Conservation (phyloP, 35 echinoderm and acorn worm genomes). For the Antedon bifida region DNA sequence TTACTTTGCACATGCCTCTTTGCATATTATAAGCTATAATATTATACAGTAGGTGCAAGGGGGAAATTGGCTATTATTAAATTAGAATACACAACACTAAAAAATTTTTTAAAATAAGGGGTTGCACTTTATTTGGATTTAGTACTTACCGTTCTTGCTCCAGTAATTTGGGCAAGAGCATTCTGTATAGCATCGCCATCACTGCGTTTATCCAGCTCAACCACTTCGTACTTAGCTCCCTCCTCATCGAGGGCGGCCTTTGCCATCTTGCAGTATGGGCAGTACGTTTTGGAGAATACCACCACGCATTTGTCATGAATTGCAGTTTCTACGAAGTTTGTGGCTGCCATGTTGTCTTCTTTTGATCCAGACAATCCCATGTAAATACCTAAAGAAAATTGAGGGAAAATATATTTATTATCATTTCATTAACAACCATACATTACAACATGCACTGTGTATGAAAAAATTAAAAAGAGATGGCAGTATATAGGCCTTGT, state of each 20-base stretch:
- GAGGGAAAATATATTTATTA: neutral
- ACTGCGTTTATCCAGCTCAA: constrained; percentile 57
- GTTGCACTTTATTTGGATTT: no score
- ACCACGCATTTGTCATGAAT: constrained; percentile 81
- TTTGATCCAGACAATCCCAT: neutral
- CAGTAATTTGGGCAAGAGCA: constrained; percentile 58
- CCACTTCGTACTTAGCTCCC: constrained; percentile 59
- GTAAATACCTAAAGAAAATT: neutral
- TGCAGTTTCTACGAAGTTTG: neutral
- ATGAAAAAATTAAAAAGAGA: no score
- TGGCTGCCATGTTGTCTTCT: neutral
- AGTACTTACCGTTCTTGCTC: constrained; percentile 48
- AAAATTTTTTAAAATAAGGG: no score
- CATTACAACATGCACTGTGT: no score
- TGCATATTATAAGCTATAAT: no score
- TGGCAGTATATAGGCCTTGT: no score
- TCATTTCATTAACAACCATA: no score
- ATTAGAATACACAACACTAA: no score
- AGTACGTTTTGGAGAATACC: constrained; percentile 79
- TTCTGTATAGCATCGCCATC: constrained; percentile 54
- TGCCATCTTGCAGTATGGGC: constrained; percentile 54
- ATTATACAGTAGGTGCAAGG: no score
- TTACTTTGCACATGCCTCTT: no score
- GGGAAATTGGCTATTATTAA: no score
- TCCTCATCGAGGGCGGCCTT: constrained; percentile 55